Evolutionary conservation across 2,888 invertebrate species (phyloP).

Genomic region (Lithophane socia): DNA sequence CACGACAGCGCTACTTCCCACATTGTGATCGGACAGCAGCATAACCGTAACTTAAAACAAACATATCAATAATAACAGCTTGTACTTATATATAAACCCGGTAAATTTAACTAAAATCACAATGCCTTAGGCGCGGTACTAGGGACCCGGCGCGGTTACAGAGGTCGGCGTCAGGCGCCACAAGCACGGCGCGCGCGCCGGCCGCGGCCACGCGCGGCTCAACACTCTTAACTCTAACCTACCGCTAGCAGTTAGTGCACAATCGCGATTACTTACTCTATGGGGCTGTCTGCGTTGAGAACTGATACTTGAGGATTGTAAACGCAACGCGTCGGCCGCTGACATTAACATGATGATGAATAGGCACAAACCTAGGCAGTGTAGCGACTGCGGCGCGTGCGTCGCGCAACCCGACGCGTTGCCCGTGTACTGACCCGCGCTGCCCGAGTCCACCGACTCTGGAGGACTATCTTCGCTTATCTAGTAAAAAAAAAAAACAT

Average conservation of each 20-base stretch:
- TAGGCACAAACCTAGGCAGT: conserved; percentile 90
- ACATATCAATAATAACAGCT: conserved; percentile 78
- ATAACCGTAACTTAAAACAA: conserved; percentile 69
- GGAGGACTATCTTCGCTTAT: conserved; percentile 84
- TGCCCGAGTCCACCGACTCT: conserved; percentile 68
- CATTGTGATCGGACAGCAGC: conserved; percentile 69
- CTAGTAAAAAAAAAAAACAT: conserved; percentile 70
- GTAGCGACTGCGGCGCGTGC: conserved; percentile 79
- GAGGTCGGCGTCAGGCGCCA: conserved; percentile 49
- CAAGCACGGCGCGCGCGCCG: conserved; percentile 83
- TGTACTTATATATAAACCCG: conserved; percentile 84
- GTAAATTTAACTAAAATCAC: conserved; percentile 88
- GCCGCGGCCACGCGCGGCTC: conserved; percentile 68
- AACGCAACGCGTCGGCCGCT: conserved; percentile 75
- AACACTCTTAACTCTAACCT: conserved; percentile 70
- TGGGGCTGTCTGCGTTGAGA: conserved; percentile 75
- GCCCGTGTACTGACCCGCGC: conserved; percentile 73
- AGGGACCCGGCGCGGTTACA: conserved; percentile 69
- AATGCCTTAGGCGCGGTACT: conserved; percentile 74
- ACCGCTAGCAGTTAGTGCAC: conserved; percentile 87
- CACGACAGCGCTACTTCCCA: conserved; percentile 34
- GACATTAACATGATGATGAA: conserved; percentile 83
- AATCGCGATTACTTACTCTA: conserved; percentile 80
- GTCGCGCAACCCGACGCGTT: conserved; percentile 80
- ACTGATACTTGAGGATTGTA: conserved; percentile 35